Percentiles rank a stretch among this genome's conserved stretches.
phyloP scores from a whole-genome alignment of 37 sponge, comb jelly and placozoan genomes.

The Petrosia ficiformis region DNA sequence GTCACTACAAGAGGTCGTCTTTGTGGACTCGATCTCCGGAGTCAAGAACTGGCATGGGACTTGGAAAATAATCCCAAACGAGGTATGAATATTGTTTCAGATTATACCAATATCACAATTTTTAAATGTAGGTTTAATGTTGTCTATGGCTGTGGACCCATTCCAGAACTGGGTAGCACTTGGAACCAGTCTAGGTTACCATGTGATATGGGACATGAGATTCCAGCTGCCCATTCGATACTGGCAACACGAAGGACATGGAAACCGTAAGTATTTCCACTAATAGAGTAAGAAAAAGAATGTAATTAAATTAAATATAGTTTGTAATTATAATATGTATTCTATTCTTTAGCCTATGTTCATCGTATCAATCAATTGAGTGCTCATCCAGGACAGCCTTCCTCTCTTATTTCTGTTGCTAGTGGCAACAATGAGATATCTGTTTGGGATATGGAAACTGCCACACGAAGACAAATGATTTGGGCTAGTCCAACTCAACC shows the following conservation, averaged over 20 bases:
- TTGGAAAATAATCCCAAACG: constrained; percentile 56
- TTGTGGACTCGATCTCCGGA: constrained; percentile 70
- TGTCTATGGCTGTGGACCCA: constrained; percentile 75
- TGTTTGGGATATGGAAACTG: constrained; percentile 86
- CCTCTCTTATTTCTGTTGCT: constrained; percentile 63
- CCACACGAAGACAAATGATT: constrained; percentile 62
- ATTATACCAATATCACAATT: neutral
- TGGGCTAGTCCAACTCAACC: constrained; percentile 72
- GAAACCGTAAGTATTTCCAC: neutral
- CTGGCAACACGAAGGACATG: constrained; percentile 69
- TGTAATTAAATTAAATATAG: neutral
- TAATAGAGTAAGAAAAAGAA: neutral
- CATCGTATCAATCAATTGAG: constrained; percentile 62
- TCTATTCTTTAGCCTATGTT: constrained; percentile 20
- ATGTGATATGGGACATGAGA: constrained; percentile 95
- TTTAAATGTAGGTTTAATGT: constrained; percentile 45
- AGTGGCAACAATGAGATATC: constrained; percentile 85
- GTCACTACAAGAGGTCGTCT: constrained; percentile 67
- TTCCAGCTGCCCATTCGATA: constrained; percentile 87
- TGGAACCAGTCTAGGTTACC: constrained; percentile 80
- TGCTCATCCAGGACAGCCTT: constrained; percentile 67
- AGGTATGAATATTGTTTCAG: constrained; percentile 17
- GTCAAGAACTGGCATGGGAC: constrained; percentile 53
- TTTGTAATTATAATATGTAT: no score
- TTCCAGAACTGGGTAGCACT: constrained; percentile 80